Evolutionary conservation across 1,140 invertebrate species (phyloP).

Genomic region (Euglossa dilemma): DNA sequence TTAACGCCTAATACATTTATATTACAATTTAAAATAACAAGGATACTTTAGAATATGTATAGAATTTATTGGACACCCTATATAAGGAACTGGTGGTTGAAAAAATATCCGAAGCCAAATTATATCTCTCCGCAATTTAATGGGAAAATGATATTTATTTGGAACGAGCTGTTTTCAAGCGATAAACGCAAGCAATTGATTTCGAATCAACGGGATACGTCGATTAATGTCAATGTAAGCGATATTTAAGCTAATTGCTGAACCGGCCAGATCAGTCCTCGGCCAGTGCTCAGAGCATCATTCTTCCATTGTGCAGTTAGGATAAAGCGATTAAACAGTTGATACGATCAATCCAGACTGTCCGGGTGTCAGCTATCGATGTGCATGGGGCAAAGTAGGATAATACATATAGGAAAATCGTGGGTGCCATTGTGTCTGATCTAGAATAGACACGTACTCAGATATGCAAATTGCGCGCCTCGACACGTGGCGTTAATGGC

Average conservation of each 20-base stretch:
- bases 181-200: constrained; percentile 8
- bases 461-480: constrained; percentile 69
- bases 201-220: constrained; percentile 4
- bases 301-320: constrained; percentile 27
- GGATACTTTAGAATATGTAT: no score
- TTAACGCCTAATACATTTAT: no score
- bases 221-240: constrained; percentile 26
- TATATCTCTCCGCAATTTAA: no score
- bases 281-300: background rate
- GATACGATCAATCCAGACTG: constrained; percentile 24
- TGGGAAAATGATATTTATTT: no score
- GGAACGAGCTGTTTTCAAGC: background rate
- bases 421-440: constrained; percentile 48
- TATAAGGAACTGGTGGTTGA: no score
- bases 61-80: no score
- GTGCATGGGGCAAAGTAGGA: constrained; percentile 14
- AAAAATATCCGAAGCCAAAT: no score
- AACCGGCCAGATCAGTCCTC: background rate
- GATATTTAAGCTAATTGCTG: constrained; percentile 30
- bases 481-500: constrained; percentile 71
- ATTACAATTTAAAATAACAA: no score
- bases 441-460: constrained; percentile 61
- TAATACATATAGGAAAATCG: constrained; percentile 58
- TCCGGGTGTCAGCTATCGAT: constrained; percentile 1
- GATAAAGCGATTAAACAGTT: constrained; percentile 45